Evolutionary conservation across 64 coral and sea anemone species (phyloP).

Genomic region (Pocillopora damicornis): DNA sequence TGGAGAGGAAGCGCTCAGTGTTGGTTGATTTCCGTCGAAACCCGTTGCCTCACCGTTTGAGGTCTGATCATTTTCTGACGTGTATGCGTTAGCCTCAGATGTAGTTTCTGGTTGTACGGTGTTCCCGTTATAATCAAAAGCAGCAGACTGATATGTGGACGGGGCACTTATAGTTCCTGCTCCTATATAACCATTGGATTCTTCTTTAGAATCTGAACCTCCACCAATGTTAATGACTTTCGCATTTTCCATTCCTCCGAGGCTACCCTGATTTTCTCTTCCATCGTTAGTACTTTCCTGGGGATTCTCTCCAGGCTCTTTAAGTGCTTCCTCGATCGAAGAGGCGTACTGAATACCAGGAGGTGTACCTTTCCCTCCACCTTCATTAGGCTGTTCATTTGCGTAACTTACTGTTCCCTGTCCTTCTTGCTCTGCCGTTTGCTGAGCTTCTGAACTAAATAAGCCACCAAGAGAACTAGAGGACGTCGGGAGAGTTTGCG

Average conservation of each 20-base stretch:
- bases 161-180: constrained; percentile 16
- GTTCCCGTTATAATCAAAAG: constrained; percentile 21
- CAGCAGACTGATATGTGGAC: constrained; percentile 7
- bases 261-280: not conserved
- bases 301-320: not conserved
- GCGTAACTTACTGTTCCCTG: constrained; percentile 1
- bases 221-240: not conserved
- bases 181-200: constrained; percentile 18
- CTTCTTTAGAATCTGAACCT: not conserved
- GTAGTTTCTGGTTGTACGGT: not conserved
- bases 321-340: constrained; percentile 18
- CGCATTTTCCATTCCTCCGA: not conserved
- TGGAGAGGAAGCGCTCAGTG: not conserved
- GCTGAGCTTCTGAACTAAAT: not conserved
- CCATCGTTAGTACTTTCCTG: constrained; percentile 9
- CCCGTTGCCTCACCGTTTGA: not conserved
- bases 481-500: not conserved
- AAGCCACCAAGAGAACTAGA: constrained; percentile 6
- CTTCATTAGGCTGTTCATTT: not conserved
- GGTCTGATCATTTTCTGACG: not conserved
- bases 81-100: not conserved
- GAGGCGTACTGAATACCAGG: constrained; percentile 26
- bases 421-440: constrained; percentile 3
- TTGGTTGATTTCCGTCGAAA: not conserved
- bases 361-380: not conserved